These are phyloP conservation scores for Xestia ashworthii DNA, from an alignment of 2,888 invertebrate species.

Conservation along the genomic window DNA sequence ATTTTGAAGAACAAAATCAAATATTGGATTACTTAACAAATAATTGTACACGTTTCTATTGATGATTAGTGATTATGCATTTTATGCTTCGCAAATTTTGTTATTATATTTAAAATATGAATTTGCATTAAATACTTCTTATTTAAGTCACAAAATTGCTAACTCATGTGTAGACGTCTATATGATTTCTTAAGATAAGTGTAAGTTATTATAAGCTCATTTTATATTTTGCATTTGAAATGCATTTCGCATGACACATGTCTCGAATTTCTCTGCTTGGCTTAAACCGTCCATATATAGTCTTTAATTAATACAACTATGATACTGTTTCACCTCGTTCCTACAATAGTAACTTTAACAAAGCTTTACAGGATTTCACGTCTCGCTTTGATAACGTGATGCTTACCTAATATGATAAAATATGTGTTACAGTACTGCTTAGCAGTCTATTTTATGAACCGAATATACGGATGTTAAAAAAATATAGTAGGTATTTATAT, in stretches of 20 bases:
- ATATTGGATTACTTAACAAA: constrained; percentile 47
- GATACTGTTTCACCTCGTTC: constrained; percentile 34
- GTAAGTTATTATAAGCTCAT: constrained; percentile 71
- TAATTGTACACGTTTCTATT: constrained; percentile 27
- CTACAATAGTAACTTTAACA: constrained; percentile 48
- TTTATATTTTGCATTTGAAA: constrained; percentile 77
- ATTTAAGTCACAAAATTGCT: constrained; percentile 71
- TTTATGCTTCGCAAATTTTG: constrained; percentile 54
- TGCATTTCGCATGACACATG: constrained; percentile 74
- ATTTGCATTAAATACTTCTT: constrained; percentile 49
- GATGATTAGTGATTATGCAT: constrained; percentile 32
- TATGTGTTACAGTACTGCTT: constrained; percentile 69
- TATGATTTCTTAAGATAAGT: constrained; percentile 62
- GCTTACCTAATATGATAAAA: constrained; percentile 56
- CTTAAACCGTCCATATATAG: constrained; percentile 79
- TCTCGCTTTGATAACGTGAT: constrained; percentile 44
- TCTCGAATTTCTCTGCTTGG: constrained; percentile 72
- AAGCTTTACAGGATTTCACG: constrained; percentile 27
- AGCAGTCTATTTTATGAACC: constrained; percentile 75
- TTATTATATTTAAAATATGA: constrained; percentile 35
- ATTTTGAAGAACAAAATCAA: constrained; percentile 57
- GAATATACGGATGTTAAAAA: constrained; percentile 63
- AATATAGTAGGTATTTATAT: constrained; percentile 45
- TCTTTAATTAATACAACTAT: constrained; percentile 43
- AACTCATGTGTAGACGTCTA: constrained; percentile 65